Evolutionary conservation across 2,888 invertebrate species (phyloP), one percentile per base, ranked within the genome.

Genomic region (Tribolium freemani): DNA sequence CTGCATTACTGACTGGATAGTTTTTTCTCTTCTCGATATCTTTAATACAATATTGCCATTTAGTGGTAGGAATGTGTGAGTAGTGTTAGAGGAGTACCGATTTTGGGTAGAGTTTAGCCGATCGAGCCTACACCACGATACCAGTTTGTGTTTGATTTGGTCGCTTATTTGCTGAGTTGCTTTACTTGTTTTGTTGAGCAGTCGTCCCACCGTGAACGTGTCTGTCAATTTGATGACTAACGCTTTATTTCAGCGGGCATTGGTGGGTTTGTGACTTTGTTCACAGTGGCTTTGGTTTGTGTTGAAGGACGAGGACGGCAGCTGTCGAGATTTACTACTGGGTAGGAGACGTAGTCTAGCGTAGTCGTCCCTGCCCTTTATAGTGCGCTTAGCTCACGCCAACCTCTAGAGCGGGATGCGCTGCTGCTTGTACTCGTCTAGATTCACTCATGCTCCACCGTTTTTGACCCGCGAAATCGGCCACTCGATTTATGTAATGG

Each of bases 281-380:
- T 84, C 83, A 83, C 84, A 83, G 78, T 85, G 85, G 85, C 84
- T 85, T 84, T 85, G 85, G 86, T 84, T 81, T 83, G 81, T 84
- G 82, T 83, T 85, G 82, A 83, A 80, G 82, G 83, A 83, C 83
- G 83, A 83, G 80, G 83, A 83, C 75, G 80, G 82, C 82, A 83
- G 81, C 79, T 82, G 83, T 78, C 78, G 81, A 57, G 66, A 63
- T 30, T 46, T 64, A 64, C 79, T 82, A 80, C 75, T 83, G 82
- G 84, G 84, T 84, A 84, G 81, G 83, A 79, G 72, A 74, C 66
- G 76, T 80, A 79, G 78, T 75, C 53, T 69, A 72, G 72, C 61
- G 38, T 72, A 72, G 72, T 44, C 69, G 72, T 44, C 69, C 72
- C 69, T 69, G 50, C 69, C 72, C 72, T 54, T 6, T 21, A 69